Evolutionary conservation across 2,797 vertebrate species (phyloP), one percentile per base, ranked within the genome.

Genomic region (Sebastes miniatus): DNA sequence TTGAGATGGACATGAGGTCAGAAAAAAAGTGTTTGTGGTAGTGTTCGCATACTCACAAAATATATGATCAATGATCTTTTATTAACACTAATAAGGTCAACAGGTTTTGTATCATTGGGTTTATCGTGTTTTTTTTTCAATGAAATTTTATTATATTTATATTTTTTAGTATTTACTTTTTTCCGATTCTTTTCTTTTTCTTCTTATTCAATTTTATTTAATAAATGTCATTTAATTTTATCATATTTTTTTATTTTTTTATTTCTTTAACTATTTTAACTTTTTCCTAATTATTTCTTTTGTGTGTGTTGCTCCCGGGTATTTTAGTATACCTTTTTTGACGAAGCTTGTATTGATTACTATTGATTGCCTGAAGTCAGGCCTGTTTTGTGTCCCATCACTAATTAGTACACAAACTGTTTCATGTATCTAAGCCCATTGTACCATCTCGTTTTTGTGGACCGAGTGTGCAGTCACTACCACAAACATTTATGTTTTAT

Each of bases 101-200:
- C 5, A 1, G 18, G 24, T 39, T 63, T 56, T 2, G 4, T 47
- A 3, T 73, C 2, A 34, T 4, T 5, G 18, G 12, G 58, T n/a
- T 31, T 36, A 31, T 47, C 8, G 8, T 11, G 39, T 2, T 20
- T 5, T 16, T 47, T 29, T 20, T 20, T 4, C 2, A 14, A 52
- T 50, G 1, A 1, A n/a, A 29, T 50, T 31, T n/a, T 25, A 0
- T 3, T 16, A 43, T 25, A 0, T 34, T 27, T 50, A 14, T 20
- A 22, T 10, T 59, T 18, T 34, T 12, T 16, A 12, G 1, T 34
- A 58, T 43, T 31, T 47, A 24, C 7, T 8, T 13, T 22, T 22
- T 16, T 31, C 14, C 8, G 2, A 29, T 9, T n/a, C 3, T 22
- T 5, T 4, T 31, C 16, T 20, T 10, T 54, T 20, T 32, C 0